Evolutionary conservation across 2,797 vertebrate species (phyloP), one percentile per base, ranked within the genome.

Genomic region (Ptychobarbus kaznakovi): DNA sequence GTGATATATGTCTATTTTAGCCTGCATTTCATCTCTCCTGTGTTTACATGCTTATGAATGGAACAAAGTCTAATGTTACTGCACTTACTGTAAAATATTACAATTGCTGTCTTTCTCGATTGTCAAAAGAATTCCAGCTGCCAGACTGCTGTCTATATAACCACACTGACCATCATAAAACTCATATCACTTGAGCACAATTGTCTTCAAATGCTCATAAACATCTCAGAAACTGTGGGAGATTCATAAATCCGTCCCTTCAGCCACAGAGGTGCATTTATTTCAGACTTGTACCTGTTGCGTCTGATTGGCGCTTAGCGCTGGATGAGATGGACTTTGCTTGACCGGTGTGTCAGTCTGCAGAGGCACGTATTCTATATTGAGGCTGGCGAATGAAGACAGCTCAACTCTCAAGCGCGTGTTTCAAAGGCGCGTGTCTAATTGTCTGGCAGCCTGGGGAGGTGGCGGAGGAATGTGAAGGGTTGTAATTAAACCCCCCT

Each of bases 351-450:
- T 87, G 75, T 87, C 68, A 51, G 18, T 80, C 35, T 56, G 63
- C 63, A 53, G 68, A 32, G 10, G 18, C 70, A 61, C 51, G 13
- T 22, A 42, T 63, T 84, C 58, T 74, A 51, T 80, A 83, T 35
- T 28, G 38, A 80, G 81, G 13, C 49, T 72, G 69, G 66, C 2
- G 51, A 80, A 81, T 28, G 35, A 44, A 81, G 82, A 73, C 72
- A 84, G 82, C 76, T 83, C 65, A 81, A 56, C 68, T 61, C 80
- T 86, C 70, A 74, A 65, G 70, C 38, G 44, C 73, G 58, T 83
- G 86, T 85, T 87, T 85, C 72, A 82, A 85, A 88, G 80, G 85
- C 44, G 35, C 18, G 12, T 68, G 66, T 79, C 86, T 90, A 87
- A 90, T 88, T 87, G 86, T 68, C 76, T 86, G 77, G 58, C 78